phyloP scores from a whole-genome alignment of 2,113 vertebrate species.

The Argyrosomus japonicus region DNA sequence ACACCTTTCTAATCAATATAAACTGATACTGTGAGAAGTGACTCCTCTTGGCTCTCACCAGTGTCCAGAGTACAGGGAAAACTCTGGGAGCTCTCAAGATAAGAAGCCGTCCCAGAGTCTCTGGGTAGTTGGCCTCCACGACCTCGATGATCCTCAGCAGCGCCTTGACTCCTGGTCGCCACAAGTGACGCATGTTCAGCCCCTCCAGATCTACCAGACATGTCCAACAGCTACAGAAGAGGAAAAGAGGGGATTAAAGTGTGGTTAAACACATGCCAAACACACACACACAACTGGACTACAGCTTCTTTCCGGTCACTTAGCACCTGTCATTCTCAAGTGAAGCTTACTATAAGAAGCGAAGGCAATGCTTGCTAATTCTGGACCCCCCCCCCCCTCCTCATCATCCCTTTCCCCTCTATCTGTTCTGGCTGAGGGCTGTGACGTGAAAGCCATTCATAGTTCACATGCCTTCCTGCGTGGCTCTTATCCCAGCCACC shows the following conservation, averaged over 20 bases:
- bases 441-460: constrained; percentile 39
- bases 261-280: background rate
- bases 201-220: constrained; percentile 97
- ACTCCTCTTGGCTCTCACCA: constrained; percentile 83
- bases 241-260: constrained; percentile 25
- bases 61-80: constrained; percentile 96
- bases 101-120: constrained; percentile 94
- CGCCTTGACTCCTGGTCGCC: constrained; percentile 96
- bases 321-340: constrained; percentile 56
- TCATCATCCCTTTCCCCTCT: constrained; percentile 18
- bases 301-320: constrained; percentile 39
- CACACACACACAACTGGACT: constrained; percentile 8
- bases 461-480: constrained; percentile 44
- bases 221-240: constrained; percentile 89
- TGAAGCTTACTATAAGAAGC: constrained; percentile 46
- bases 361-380: constrained; percentile 59
- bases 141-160: constrained; percentile 97
- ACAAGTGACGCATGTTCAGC: constrained; percentile 97
- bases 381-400: constrained; percentile 1
- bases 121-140: constrained; percentile 97
- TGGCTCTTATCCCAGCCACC: constrained; percentile 42
- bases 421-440: constrained; percentile 8
- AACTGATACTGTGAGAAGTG: background rate
- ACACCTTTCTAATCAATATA: background rate
- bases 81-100: constrained; percentile 94